Evolutionary conservation across 2,113 vertebrate species (phyloP).

Genomic region (Alces alces): DNA sequence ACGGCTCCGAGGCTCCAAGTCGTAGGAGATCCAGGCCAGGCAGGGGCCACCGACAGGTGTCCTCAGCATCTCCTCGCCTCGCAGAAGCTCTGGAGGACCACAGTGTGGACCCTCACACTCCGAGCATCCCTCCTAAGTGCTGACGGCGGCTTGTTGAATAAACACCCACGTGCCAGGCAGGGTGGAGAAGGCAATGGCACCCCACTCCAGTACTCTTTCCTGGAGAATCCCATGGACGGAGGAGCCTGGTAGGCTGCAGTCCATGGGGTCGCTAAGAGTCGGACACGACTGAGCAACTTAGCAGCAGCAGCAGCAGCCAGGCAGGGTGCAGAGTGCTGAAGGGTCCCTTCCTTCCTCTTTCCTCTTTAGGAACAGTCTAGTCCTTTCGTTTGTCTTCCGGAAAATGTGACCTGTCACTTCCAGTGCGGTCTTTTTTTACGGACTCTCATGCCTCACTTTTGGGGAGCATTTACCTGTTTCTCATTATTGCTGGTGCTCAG

Average conservation of each 20-base stretch:
- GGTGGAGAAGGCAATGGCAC: no score
- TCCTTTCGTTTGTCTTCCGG: neutral
- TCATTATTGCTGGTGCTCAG: accelerated
- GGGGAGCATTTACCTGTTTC: no score
- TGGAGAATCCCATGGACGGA: no score
- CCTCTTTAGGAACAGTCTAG: accelerated
- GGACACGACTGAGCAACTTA: no score
- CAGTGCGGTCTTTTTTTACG: accelerated
- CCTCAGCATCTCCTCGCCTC: accelerated
- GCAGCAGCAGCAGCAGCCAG: no score
- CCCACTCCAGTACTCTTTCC: no score
- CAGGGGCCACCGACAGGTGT: accelerated
- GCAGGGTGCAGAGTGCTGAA: accelerated
- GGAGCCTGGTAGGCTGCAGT: no score
- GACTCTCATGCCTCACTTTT: accelerated
- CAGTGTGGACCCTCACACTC: accelerated
- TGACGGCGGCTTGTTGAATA: accelerated
- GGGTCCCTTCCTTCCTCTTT: accelerated
- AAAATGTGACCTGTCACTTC: accelerated
- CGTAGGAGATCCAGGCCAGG: accelerated
- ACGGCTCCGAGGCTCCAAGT: neutral
- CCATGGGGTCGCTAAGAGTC: no score
- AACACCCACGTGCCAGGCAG: accelerated
- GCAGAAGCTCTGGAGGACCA: accelerated
- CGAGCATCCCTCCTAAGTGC: accelerated